Conservation (phyloP, 2,797 vertebrate species). For the Iguana delicatissima region DNA sequence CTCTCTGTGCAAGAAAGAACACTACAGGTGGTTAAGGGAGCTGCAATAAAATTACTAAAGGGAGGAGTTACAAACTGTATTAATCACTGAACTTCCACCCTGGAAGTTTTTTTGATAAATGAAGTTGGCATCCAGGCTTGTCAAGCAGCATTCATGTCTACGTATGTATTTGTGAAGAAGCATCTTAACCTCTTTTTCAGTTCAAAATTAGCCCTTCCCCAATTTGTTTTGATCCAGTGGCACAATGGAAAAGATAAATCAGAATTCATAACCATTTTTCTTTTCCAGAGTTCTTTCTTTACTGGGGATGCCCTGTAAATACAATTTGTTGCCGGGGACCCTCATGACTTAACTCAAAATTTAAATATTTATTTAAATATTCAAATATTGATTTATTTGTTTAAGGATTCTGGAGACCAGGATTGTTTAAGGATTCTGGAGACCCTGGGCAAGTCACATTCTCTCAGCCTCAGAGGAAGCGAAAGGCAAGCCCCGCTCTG, state of each 20-base stretch:
- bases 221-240: neutral
- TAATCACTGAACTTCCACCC: neutral
- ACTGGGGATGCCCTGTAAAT: too few relatives aligned
- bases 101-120: neutral
- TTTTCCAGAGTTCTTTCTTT: too few relatives aligned
- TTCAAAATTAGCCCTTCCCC: neutral
- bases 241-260: neutral
- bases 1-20: constrained; percentile 57
- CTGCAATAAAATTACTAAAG: neutral
- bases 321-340: too few relatives aligned
- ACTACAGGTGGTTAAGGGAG: accelerated
- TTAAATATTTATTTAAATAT: too few relatives aligned
- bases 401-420: too few relatives aligned
- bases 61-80: neutral
- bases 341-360: too few relatives aligned
- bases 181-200: neutral
- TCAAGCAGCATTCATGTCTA: neutral
- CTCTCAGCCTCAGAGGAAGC: too few relatives aligned
- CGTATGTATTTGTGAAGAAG: neutral
- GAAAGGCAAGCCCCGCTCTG: too few relatives aligned
- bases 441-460: too few relatives aligned
- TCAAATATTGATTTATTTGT: too few relatives aligned
- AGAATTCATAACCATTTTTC: neutral
- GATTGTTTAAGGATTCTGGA: too few relatives aligned
- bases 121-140: too few relatives aligned